Percentiles rank a stretch among this genome's conserved stretches.
Evolutionary conservation across 2,113 vertebrate species (phyloP).

Genomic region (Bubo blakistoni): DNA sequence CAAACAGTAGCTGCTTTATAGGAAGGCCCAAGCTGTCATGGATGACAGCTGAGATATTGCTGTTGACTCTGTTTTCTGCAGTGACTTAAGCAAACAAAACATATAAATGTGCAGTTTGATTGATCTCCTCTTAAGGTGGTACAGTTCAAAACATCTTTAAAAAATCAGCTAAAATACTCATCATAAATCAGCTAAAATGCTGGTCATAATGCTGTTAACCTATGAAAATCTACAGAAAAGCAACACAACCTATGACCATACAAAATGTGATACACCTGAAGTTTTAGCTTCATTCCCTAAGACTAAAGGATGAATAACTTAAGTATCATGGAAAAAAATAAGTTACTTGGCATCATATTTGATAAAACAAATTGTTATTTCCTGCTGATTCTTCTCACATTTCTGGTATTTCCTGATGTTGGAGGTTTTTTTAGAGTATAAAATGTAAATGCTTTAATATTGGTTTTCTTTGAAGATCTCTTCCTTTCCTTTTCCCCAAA

Average conservation of each 20-base stretch:
- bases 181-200: not conserved
- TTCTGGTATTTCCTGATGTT: not conserved
- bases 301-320: not conserved
- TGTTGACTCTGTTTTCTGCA: not conserved
- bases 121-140: not conserved
- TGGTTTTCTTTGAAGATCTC: not conserved
- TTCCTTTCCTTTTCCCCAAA: not conserved
- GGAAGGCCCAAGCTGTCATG: not conserved
- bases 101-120: not conserved
- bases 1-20: not conserved
- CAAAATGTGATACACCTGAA: not conserved
- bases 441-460: not conserved
- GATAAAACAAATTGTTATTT: not conserved
- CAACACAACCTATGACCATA: not conserved
- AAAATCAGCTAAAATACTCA: not conserved
- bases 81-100: not conserved
- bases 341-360: not conserved
- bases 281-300: not conserved
- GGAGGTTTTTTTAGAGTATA: not conserved
- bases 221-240: not conserved
- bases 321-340: not conserved
- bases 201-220: not conserved
- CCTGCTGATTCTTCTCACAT: not conserved
- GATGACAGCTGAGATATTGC: not conserved
- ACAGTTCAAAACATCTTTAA: not conserved